Evolutionary conservation across 2,888 invertebrate genomes (phyloP).

Genomic region (Athrips mouffetella): DNA sequence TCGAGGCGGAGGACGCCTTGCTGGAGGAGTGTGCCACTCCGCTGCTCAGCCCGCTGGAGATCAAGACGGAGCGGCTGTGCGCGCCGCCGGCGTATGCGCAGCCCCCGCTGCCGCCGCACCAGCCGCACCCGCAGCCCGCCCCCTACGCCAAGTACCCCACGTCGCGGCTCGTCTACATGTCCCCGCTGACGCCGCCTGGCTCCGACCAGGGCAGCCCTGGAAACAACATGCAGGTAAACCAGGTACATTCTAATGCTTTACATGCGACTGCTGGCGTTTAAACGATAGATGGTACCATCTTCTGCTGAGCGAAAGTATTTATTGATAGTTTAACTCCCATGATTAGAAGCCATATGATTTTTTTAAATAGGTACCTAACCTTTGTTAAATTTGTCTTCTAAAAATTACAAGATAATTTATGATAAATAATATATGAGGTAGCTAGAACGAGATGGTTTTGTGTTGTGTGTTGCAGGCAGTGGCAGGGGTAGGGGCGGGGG

Average conservation of each 20-base stretch:
- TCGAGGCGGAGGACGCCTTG: constrained; percentile 82
- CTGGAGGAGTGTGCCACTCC: constrained; percentile 82
- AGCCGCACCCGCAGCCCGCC: constrained; percentile 52
- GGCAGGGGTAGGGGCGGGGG: too few relatives aligned
- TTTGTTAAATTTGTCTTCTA: too few relatives aligned
- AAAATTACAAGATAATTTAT: too few relatives aligned
- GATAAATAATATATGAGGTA: background rate
- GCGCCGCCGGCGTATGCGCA: constrained; percentile 45
- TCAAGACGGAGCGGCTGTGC: constrained; percentile 85
- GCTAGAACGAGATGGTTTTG: constrained; percentile 23
- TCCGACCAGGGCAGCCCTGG: constrained; percentile 92
- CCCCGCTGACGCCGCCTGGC: constrained; percentile 91
- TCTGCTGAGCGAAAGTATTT: constrained; percentile 54
- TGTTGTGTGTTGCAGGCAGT: constrained; percentile 71
- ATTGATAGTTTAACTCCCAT: constrained; percentile 15
- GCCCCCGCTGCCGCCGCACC: constrained; percentile 48
- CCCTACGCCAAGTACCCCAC: constrained; percentile 68
- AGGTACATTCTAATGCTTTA: constrained; percentile 30
- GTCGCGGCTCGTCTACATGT: constrained; percentile 83
- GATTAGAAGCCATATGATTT: background rate
- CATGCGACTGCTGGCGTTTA: constrained; percentile 52
- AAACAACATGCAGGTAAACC: constrained; percentile 79
- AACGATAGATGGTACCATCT: constrained; percentile 62
- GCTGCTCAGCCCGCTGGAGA: constrained; percentile 87
- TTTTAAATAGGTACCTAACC: too few relatives aligned